Base-by-base conservation (phyloP, 2,797 vertebrate species). In the Sebastiscus albofasciatus region DNA sequence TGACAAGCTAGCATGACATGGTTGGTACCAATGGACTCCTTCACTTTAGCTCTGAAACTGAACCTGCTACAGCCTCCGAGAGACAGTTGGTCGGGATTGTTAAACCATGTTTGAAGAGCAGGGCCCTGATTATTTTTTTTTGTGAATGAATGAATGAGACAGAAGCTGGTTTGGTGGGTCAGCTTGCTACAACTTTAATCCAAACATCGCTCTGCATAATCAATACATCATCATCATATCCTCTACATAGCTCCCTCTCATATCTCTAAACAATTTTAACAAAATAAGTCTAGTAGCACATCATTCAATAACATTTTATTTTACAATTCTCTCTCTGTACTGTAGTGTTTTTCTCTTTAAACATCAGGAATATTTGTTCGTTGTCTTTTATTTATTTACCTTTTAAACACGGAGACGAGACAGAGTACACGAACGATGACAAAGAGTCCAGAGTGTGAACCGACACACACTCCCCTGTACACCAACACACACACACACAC, bases 161-260 rank as follows among this genome's bases (percentile, higher is more conserved):
- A 29, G 84, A 91, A 29, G 24, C 80, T 0, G 77, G 67, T 81
- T 18, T 93, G 94, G 93, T 95, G 94, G 89, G 91, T 95, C 93
- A 95, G 92, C 92, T 94, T 92, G 94, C 94, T 95, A 94, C 93
- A 95, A 94, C 92, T 94, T 95, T 95, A 95, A 92, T 95, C 91
- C 93, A 93, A 94, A 94, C 89, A 83, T 90, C 55, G 22, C 91
- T 92, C 90, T 90, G 90, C 84, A 91, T 92, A 82, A 88, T 89
- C 79, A 90, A 66, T 82, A 92, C 85, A 87, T 82, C 83, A 36
- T 84, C 80, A 72, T 90, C 88, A 84, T 86, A 4, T 79, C 66
- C 77, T 90, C 92, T 87, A 92, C 87, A 86, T 9, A 86, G 67
- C 85, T 72, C 85, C 77, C 87, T 83, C 90, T 87, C 83, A 82